Base-by-base conservation (phyloP, 64 coral and sea anemone species). In the Montipora cactus region DNA sequence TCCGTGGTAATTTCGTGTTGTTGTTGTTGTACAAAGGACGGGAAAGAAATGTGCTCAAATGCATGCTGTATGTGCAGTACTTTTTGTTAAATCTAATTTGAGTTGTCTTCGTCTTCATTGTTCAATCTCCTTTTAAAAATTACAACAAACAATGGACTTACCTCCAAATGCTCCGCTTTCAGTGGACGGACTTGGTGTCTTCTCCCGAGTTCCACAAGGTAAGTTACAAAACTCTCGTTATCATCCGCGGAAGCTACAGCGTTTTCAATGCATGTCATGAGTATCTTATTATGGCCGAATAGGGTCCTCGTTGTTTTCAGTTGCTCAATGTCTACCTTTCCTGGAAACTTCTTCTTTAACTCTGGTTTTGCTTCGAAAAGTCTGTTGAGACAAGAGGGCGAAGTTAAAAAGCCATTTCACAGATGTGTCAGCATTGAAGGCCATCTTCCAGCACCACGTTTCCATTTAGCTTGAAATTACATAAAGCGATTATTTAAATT, bases 151-250 rank as follows among this genome's bases (percentile, higher is more conserved):
- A 62, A n/a, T 14, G 47, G 10, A 4, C n/a, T 86, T 19, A 72
- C 82, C 44, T 86, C 82, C 47, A 86, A 49, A 37, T 86, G 68
- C 19, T 70, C 37, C 21, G 82, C 82, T 86, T 86, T 86, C 1
- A 86, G 82, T 2, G 82, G 82, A 3, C 82, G 15, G 66, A 72
- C 82, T 64, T 86, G 82, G 49, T 86, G 82, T 71, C 82, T 8
- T 47, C 82, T 18, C 2, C 82, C 82, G 9, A 86, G 82, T 50
- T 86, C 82, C 4, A 86, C 82, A 86, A 86, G 82, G 18, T 86
- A 86, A 4, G 16, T 67, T 4, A 70, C 66, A 51, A 86, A 86
- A 50, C 82, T 67, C 19, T 86, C 82, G 20, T 72, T 86, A 14
- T 86, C 82, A 14, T 86, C 82, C 0, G 71, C 13, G 2, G 82